These are phyloP conservation scores for Crotophaga sulcirostris DNA, from an alignment of 2,113 vertebrate genomes.

Conservation along the genomic window DNA sequence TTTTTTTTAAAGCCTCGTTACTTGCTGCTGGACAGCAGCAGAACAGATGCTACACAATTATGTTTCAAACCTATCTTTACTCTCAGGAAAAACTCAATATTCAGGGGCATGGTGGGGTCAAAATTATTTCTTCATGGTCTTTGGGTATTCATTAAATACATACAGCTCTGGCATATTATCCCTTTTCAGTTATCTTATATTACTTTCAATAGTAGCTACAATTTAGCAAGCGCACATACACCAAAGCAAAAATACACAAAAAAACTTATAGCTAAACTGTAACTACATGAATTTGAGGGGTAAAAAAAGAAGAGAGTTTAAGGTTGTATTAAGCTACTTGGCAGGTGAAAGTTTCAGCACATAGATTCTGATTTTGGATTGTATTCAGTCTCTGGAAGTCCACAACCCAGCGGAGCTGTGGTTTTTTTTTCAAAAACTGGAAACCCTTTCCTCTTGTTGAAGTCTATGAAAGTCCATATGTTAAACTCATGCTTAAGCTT, in stretches of 20 bases:
- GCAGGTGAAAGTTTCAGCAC: not conserved
- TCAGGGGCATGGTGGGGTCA: constrained; percentile 9
- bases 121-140: constrained; percentile 26
- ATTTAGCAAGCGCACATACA: not conserved
- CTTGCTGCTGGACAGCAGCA: not conserved
- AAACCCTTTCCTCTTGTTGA: not conserved
- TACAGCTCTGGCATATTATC: not conserved
- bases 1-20: not conserved
- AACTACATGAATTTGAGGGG: not conserved
- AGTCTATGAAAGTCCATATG: not conserved
- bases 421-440: not conserved
- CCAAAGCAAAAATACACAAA: not conserved
- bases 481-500: not conserved
- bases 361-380: not conserved
- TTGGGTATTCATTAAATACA: constrained; percentile 44
- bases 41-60: constrained; percentile 24
- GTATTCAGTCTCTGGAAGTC: not conserved
- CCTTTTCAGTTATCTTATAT: constrained; percentile 18
- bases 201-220: constrained; percentile 6
- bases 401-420: not conserved
- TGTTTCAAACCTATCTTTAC: not conserved
- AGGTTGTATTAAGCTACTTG: not conserved
- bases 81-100: constrained; percentile 39
- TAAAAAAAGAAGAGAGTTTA: not conserved
- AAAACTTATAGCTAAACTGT: constrained; percentile 1